phyloP scores from a whole-genome alignment of 1,140 invertebrate species.

The Drosophila hydei region DNA sequence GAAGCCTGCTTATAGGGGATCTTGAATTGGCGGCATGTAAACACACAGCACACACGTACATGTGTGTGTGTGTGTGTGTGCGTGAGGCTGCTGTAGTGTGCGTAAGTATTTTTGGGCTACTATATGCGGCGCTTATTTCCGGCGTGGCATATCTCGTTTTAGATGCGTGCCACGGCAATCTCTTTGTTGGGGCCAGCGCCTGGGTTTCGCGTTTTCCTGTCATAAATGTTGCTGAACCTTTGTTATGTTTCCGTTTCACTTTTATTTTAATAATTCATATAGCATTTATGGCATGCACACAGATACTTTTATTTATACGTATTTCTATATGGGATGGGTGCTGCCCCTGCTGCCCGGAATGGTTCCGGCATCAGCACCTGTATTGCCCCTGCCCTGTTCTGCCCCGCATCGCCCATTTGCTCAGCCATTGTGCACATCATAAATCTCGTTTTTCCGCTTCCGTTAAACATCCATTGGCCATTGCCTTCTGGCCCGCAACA shows the following conservation, averaged over 20 bases:
- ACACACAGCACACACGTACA: constrained; percentile 34
- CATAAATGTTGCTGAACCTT: constrained; percentile 80
- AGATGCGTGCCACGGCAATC: constrained; percentile 79
- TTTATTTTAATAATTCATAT: constrained; percentile 82
- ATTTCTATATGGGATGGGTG: constrained; percentile 46
- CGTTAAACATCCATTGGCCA: constrained; percentile 59
- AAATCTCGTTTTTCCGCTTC: constrained; percentile 81
- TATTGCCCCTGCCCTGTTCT: background rate
- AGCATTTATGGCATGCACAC: constrained; percentile 76
- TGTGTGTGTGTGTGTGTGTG: constrained; percentile 13
- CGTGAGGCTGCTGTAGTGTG: constrained; percentile 17
- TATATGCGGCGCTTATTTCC: constrained; percentile 73
- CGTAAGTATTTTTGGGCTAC: constrained; percentile 40
- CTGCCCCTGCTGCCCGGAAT: constrained; percentile 1
- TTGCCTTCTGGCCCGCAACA: constrained; percentile 2
- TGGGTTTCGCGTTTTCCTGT: constrained; percentile 80
- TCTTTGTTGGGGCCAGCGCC: constrained; percentile 51
- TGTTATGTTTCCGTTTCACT: constrained; percentile 81
- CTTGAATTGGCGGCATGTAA: constrained; percentile 77
- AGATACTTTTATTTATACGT: constrained; percentile 65
- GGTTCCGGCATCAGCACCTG: constrained; percentile 39
- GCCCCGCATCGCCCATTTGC: constrained; percentile 3
- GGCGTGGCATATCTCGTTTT: constrained; percentile 80
- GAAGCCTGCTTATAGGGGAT: constrained; percentile 76
- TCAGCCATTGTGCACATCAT: constrained; percentile 69